Evolutionary conservation across 2,113 vertebrate species (phyloP), one percentile per base, ranked within the genome.

Genomic region (Procavia capensis): DNA sequence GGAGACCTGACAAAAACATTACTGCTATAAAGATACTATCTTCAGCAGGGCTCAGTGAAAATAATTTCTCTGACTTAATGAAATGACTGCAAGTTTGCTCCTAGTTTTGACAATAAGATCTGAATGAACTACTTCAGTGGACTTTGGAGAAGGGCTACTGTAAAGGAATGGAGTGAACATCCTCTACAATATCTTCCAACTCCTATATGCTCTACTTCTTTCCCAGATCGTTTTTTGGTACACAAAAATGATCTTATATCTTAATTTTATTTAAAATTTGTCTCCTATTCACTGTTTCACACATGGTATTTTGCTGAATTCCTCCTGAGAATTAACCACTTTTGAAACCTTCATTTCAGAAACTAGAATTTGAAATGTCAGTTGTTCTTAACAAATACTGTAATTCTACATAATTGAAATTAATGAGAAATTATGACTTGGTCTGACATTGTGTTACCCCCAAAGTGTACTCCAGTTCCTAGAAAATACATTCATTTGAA

Each of bases 401-500:
- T 64, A 66, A 47, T 61, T 87, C 74, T 85, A 41, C 27, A 64
- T 63, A 89, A 90, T 34, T 75, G 9, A 14, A 88, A 84, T 88
- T 92, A 70, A 88, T 75, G 16, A 41, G 57, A 85, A 94, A 80
- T 86, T 61, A 63, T 59, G 39, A 89, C 25, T 85, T 63, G 63
- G 22, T 76, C 63, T 94, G 75, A 74, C 1, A 54, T 54, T 39
- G 8, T 31, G 31, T 78, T 25, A 68, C 5, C 29, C 39, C 39
- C 50, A n/a, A 9, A 43, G 29, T 57, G 24, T 13, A 45, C 34
- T 93, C 39, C 13, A 88, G 57, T 86, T 47, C 66, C 29, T 78
- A 81, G 63, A 88, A 81, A 93, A 90, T 85, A 61, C 5, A 50
- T 54, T 70, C 91, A 81, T 93, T 74, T 7, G 83, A 96, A 91